These are phyloP conservation scores for Archilochus colubris DNA, from an alignment of 2,113 vertebrate genomes.

Conservation along the genomic window DNA sequence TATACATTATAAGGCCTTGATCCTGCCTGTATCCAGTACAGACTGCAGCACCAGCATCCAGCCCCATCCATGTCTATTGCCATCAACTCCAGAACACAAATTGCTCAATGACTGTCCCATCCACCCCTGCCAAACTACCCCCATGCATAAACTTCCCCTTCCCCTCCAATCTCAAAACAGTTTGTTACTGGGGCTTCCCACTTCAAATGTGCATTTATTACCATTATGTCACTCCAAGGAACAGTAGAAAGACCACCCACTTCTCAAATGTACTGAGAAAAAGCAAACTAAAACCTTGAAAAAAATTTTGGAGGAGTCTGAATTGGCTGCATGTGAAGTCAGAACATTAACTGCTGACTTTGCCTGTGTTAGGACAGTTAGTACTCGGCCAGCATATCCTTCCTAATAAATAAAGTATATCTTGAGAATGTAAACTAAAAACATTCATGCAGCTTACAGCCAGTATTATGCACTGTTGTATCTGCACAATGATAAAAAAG, in stretches of 20 bases:
- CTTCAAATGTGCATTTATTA: not conserved
- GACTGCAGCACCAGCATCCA: not conserved
- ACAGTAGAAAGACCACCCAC: not conserved
- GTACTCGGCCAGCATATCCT: not conserved
- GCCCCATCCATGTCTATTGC: not conserved
- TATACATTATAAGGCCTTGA: not conserved
- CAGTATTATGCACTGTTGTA: not conserved
- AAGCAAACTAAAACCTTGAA: not conserved
- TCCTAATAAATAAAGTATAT: not conserved
- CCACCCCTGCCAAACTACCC: not conserved
- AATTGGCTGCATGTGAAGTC: not conserved
- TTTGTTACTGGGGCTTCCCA: not conserved
- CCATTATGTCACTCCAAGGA: not conserved
- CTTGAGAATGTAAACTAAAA: not conserved
- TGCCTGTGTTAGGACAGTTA: not conserved
- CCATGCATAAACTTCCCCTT: accelerated
- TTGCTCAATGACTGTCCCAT: accelerated
- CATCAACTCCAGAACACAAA: not conserved
- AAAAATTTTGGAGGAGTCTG: not conserved
- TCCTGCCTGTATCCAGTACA: not conserved
- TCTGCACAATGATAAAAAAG: not conserved
- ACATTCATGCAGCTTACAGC: not conserved
- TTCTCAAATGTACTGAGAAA: not conserved
- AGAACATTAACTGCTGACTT: not conserved
- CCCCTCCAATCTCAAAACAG: not conserved